phyloP scores from a whole-genome alignment of 2,113 vertebrate species.

The Malurus cyaneus region DNA sequence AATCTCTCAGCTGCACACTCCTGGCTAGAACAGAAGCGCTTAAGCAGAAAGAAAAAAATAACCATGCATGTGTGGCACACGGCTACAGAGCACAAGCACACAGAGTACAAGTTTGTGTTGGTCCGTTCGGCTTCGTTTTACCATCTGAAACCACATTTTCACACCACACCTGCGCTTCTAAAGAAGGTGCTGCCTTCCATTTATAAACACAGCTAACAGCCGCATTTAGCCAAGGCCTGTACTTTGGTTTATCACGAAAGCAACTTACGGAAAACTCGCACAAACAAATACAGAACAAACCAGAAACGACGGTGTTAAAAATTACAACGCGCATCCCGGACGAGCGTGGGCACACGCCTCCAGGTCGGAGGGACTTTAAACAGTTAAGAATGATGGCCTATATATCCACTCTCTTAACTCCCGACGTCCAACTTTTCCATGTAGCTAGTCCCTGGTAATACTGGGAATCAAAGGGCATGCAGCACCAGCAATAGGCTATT shows the following conservation, averaged over 20 bases:
- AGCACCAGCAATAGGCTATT: conserved; percentile 86
- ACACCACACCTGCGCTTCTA: conserved; percentile 16
- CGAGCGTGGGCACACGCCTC: background rate
- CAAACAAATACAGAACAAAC: conserved; percentile 15
- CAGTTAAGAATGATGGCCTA: conserved; percentile 69
- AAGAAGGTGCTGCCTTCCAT: conserved; percentile 22
- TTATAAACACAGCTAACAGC: conserved; percentile 19
- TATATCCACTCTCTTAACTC: conserved; percentile 70
- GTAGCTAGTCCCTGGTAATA: conserved; percentile 78
- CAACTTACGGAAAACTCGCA: background rate
- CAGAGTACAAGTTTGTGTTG: background rate
- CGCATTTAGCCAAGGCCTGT: background rate
- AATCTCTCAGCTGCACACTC: background rate
- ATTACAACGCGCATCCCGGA: background rate
- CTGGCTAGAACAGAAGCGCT: background rate
- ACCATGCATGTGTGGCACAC: background rate
- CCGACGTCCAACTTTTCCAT: conserved; percentile 69
- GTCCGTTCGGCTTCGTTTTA: background rate
- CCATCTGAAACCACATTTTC: conserved; percentile 49
- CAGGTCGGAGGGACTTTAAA: conserved; percentile 34
- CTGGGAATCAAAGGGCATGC: conserved; percentile 81
- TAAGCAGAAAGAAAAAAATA: background rate
- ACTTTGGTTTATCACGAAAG: background rate
- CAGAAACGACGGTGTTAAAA: background rate
- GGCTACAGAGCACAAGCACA: background rate